Conservation (phyloP, 2,888 invertebrate genomes). For the Zaprionus obscuricornis region DNA sequence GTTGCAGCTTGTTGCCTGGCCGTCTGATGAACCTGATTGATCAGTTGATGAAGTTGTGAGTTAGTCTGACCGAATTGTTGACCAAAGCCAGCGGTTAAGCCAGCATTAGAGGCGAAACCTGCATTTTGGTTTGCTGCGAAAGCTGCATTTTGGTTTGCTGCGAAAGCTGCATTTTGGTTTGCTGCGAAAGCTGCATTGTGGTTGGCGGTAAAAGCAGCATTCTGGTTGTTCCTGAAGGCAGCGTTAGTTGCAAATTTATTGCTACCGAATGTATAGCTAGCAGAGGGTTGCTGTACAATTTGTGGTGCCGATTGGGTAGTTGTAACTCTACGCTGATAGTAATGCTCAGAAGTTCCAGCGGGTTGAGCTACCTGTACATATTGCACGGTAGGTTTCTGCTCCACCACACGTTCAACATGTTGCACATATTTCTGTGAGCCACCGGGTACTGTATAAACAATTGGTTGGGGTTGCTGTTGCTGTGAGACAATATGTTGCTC, state of each 20-base stretch:
- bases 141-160: no score
- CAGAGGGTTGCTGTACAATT: constrained; percentile 45
- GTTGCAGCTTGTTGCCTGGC: constrained; percentile 78
- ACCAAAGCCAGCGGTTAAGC: constrained; percentile 6
- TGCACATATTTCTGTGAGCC: constrained; percentile 74
- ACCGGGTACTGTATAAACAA: constrained; percentile 58
- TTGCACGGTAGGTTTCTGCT: constrained; percentile 57
- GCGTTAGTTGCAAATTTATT: constrained; percentile 51
- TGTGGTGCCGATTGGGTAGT: constrained; percentile 61
- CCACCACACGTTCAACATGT: constrained; percentile 70
- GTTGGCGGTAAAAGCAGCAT: constrained; percentile 23
- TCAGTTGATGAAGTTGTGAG: constrained; percentile 69
- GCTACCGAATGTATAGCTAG: constrained; percentile 33
- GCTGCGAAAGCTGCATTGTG: constrained; percentile 16
- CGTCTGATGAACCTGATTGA: constrained; percentile 80
- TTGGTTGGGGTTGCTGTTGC: constrained; percentile 60
- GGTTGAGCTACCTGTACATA: constrained; percentile 57
- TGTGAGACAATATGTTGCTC: constrained; percentile 58
- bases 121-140: constrained; percentile 40
- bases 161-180: constrained; percentile 8
- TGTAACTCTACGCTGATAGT: constrained; percentile 71
- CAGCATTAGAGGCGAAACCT: constrained; percentile 28
- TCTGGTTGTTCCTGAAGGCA: constrained; percentile 56
- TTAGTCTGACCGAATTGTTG: no score
- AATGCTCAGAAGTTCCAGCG: constrained; percentile 68